Percentiles rank a stretch among this genome's conserved stretches.
phyloP scores from a whole-genome alignment of 2,797 vertebrate genomes.

The Knipowitschia caucasica region DNA sequence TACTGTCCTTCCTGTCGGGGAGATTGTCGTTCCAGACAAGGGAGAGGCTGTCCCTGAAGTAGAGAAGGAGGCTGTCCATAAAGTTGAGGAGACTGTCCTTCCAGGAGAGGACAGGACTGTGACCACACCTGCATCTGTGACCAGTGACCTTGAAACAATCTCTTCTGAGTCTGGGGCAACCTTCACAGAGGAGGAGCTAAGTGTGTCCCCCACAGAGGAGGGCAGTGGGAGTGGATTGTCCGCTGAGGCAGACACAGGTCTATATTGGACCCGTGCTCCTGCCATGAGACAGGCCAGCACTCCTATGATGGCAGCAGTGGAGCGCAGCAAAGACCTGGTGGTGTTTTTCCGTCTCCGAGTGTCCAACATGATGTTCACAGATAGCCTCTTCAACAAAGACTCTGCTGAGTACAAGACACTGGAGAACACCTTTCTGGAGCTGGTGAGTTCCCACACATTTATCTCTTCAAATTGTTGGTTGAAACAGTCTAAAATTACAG shows the following conservation, averaged over 20 bases:
- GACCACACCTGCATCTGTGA: too few species aligned
- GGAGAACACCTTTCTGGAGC: constrained; percentile 87
- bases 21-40: too few species aligned
- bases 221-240: constrained; percentile 33
- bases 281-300: constrained; percentile 75
- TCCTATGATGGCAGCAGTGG: constrained; percentile 69
- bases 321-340: constrained; percentile 83
- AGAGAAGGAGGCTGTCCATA: too few species aligned
- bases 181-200: constrained; percentile 26
- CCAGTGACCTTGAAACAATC: too few species aligned
- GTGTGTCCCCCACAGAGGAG: constrained; percentile 39
- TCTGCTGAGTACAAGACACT: constrained; percentile 89
- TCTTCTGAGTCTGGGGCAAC: constrained; percentile 13
- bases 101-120: too few species aligned
- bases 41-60: too few species aligned
- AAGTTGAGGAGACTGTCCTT: too few species aligned
- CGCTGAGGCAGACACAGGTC: constrained; percentile 46
- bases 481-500: too few species aligned
- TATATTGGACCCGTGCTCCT: constrained; percentile 66
- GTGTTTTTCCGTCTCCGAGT: constrained; percentile 95
- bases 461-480: constrained; percentile 20
- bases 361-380: constrained; percentile 91
- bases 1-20: too few species aligned
- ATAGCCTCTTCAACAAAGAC: constrained; percentile 91
- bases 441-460: constrained; percentile 85